Evolutionary conservation across 1,140 invertebrate species (phyloP).

Genomic region (Spodoptera litura): DNA sequence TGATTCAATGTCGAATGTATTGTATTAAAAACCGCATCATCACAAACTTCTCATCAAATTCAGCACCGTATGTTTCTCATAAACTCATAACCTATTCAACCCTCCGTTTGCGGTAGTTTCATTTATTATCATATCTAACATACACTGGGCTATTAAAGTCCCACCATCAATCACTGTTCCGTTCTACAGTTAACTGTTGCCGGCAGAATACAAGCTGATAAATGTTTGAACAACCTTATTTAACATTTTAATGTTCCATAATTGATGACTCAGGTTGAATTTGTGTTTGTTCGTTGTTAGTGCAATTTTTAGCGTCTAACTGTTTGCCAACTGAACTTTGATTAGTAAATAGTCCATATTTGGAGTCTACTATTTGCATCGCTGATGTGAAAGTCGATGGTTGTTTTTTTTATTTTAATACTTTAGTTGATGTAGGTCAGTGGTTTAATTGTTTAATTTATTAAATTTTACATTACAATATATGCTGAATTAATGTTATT

Average conservation of each 20-base stretch:
- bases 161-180: conserved; percentile 42
- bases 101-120: not conserved
- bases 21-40: too few relatives aligned
- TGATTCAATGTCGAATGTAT: too few relatives aligned
- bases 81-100: conserved; percentile 31
- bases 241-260: not conserved
- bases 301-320: not conserved
- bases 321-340: not conserved
- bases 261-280: not conserved
- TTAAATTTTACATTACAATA: too few relatives aligned
- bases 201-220: not conserved
- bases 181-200: not conserved
- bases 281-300: conserved; percentile 14
- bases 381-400: too few relatives aligned
- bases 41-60: not conserved
- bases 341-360: not conserved
- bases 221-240: conserved; percentile 12
- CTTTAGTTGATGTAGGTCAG: too few relatives aligned
- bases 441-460: too few relatives aligned
- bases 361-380: not conserved
- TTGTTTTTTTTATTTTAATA: too few relatives aligned
- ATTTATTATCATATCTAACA: conserved; percentile 31
- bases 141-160: conserved; percentile 33
- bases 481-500: too few relatives aligned
- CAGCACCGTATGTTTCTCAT: not conserved